phyloP scores from a whole-genome alignment of 92 coral and sea anemone species.

The Phenganax stokvisi region DNA sequence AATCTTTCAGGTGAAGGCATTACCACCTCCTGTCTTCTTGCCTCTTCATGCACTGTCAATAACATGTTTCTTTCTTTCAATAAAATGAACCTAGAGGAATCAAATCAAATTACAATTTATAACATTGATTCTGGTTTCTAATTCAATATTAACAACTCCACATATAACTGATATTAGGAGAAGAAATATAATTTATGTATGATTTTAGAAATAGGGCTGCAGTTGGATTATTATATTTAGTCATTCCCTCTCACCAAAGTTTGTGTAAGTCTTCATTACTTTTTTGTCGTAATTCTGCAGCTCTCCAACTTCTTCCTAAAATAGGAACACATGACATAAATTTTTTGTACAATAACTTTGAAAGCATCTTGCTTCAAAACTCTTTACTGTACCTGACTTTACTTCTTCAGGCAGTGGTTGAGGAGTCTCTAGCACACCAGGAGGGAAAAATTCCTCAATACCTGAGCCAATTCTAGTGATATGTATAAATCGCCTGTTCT shows the following conservation, averaged over 20 bases:
- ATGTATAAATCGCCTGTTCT: neutral
- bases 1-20: conserved; percentile 95
- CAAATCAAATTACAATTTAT: neutral
- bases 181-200: neutral
- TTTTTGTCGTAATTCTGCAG: conserved; percentile 79
- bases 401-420: conserved; percentile 83
- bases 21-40: conserved; percentile 72
- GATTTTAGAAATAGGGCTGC: neutral
- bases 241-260: conserved; percentile 57
- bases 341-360: neutral
- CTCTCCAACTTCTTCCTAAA: conserved; percentile 90
- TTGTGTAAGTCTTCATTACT: conserved; percentile 89
- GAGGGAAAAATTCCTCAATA: conserved; percentile 89
- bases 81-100: conserved; percentile 65
- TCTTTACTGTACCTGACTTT: conserved; percentile 58
- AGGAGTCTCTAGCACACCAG: conserved; percentile 67
- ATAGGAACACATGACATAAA: too few species aligned
- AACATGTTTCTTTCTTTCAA: conserved; percentile 92
- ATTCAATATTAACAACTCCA: too few species aligned
- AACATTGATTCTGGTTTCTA: too few species aligned
- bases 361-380: neutral
- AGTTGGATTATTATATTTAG: neutral
- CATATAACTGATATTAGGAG: neutral
- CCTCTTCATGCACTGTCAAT: conserved; percentile 70
- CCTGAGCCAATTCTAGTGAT: conserved; percentile 39